Conservation (phyloP, 2,888 invertebrate genomes). For the Eupithecia subumbrata region DNA sequence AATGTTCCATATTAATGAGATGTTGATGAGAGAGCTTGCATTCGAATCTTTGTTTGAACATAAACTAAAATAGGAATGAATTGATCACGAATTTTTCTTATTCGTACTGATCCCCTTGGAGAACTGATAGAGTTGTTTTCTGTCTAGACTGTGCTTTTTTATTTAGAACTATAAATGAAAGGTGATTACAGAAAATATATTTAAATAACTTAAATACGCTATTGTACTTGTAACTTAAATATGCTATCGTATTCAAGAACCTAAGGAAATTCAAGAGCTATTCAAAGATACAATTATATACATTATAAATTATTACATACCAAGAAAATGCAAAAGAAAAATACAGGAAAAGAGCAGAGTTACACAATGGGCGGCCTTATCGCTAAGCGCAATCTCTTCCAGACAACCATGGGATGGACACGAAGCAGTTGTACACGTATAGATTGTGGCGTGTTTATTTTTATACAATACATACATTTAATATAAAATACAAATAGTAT, state of each 20-base stretch:
- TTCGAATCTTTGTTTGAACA: not conserved
- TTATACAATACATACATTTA: no score
- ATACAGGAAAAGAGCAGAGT: no score
- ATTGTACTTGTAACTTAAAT: not conserved
- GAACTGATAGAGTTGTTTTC: not conserved
- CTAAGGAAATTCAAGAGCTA: not conserved
- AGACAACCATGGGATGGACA: no score
- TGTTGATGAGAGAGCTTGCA: not conserved
- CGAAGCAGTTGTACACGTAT: no score
- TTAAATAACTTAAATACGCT: not conserved
- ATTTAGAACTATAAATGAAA: not conserved
- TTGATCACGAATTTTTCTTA: not conserved
- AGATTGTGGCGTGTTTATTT: no score
- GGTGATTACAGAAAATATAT: not conserved
- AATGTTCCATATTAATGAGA: not conserved
- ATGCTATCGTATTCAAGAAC: not conserved
- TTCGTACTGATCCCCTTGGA: not conserved
- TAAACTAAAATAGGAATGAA: not conserved
- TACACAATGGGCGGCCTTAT: no score
- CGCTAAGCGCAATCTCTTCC: no score
- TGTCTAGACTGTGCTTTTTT: not conserved
- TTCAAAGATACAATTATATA: not conserved
- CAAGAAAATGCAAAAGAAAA: no score
- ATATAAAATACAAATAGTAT: no score
- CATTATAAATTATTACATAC: no score